Conservation (phyloP, 1,140 invertebrate species). For the Probaryconus sp. region DNA sequence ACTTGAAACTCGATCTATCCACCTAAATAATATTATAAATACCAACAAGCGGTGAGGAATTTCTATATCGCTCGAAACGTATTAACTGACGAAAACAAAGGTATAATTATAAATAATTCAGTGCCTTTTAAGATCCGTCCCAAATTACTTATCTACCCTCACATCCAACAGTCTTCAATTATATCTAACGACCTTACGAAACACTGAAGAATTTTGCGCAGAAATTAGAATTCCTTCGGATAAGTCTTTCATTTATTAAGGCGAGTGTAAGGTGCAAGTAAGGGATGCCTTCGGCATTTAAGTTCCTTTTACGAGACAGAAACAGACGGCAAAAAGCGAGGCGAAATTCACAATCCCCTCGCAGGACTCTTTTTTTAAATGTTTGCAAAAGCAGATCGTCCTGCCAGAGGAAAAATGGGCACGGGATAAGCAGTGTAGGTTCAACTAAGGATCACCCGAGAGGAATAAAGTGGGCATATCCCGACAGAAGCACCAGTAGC, state of each 20-base stretch:
- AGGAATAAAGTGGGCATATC: constrained; percentile 51
- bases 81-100: constrained; percentile 57
- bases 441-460: constrained; percentile 59
- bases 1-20: constrained; percentile 57
- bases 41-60: constrained; percentile 42
- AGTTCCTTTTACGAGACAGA: constrained; percentile 19
- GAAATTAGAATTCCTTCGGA: constrained; percentile 55
- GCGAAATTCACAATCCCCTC: constrained; percentile 34
- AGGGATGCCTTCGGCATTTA: constrained; percentile 26
- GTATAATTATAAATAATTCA: constrained; percentile 55
- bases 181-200: constrained; percentile 49
- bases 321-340: constrained; percentile 16
- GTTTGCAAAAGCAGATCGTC: constrained; percentile 25
- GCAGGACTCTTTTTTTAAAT: constrained; percentile 50
- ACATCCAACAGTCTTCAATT: constrained; percentile 56
- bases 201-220: constrained; percentile 40
- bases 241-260: constrained; percentile 59
- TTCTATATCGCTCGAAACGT: constrained; percentile 54
- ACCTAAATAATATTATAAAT: constrained; percentile 51
- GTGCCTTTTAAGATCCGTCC: constrained; percentile 47
- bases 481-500: no score
- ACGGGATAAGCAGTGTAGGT: constrained; percentile 39
- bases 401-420: constrained; percentile 37
- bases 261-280: background rate
- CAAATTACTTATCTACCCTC: constrained; percentile 54